phyloP scores from a whole-genome alignment of 2,888 invertebrate species.

The Acrobasis consociella region DNA sequence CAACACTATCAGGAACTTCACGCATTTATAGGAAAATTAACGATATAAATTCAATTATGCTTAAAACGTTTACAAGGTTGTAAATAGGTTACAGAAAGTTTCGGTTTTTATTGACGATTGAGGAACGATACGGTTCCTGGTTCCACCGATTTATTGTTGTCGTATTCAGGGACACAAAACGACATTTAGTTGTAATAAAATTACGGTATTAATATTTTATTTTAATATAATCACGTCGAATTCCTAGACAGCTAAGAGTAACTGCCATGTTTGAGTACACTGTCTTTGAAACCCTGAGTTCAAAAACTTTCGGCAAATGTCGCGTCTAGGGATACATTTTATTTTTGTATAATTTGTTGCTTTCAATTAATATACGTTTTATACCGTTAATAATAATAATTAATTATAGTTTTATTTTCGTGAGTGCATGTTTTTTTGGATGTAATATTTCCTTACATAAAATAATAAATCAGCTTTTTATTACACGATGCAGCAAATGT shows the following conservation, averaged over 20 bases:
- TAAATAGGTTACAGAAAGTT: constrained; percentile 22
- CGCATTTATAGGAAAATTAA: constrained; percentile 15
- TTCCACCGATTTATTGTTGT: constrained; percentile 18
- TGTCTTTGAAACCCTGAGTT: neutral
- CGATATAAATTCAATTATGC: constrained; percentile 3
- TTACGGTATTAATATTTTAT: constrained; percentile 35
- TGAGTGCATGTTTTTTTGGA: constrained; percentile 35
- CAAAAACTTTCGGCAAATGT: neutral
- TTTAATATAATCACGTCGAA: constrained; percentile 32
- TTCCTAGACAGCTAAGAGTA: constrained; percentile 45
- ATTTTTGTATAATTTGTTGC: constrained; percentile 34
- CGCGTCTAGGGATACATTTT: constrained; percentile 26
- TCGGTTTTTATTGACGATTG: constrained; percentile 24
- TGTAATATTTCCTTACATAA: constrained; percentile 44
- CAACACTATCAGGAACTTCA: neutral
- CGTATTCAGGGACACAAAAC: neutral
- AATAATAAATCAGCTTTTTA: neutral
- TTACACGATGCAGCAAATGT: neutral
- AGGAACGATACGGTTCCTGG: constrained; percentile 3
- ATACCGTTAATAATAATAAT: constrained; percentile 26
- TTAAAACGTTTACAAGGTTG: constrained; percentile 11
- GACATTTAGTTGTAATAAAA: constrained; percentile 15
- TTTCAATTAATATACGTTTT: constrained; percentile 44
- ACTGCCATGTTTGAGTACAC: constrained; percentile 43
- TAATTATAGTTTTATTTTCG: constrained; percentile 13